A percentile compares a stretch with the other conserved stretches of the same genome.
phyloP scores from a whole-genome alignment of 2,113 vertebrate species.

The Notothenia rossii region DNA sequence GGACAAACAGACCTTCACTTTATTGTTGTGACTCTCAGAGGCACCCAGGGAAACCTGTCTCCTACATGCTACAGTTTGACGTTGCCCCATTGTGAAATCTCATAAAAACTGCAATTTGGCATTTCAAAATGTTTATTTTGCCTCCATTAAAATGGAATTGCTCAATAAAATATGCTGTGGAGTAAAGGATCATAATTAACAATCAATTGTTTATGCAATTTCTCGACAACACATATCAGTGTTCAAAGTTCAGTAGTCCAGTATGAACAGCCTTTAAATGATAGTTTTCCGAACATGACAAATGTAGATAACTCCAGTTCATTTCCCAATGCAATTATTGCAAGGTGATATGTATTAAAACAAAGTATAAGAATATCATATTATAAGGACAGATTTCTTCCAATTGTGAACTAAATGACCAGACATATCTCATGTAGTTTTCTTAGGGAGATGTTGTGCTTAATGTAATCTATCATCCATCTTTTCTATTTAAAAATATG shows the following conservation, averaged over 20 bases:
- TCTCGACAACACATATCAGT: not conserved
- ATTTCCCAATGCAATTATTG: not conserved
- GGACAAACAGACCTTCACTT: slow-evolving; percentile 1
- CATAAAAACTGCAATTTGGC: slow-evolving; percentile 67
- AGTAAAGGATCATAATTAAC: not conserved
- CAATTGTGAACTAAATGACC: not conserved
- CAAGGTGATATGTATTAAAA: not conserved
- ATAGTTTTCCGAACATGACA: not conserved
- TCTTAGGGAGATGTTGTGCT: not conserved
- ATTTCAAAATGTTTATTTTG: slow-evolving; percentile 26
- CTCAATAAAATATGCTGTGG: not conserved
- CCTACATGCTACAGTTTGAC: slow-evolving; percentile 55
- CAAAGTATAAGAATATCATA: not conserved
- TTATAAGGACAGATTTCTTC: not conserved
- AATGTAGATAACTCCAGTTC: not conserved
- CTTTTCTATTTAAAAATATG: too few species aligned
- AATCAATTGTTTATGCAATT: not conserved
- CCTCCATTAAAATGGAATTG: slow-evolving; percentile 19
- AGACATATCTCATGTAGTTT: not conserved
- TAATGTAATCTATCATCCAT: too few species aligned
- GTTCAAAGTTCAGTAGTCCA: not conserved
- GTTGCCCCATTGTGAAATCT: slow-evolving; percentile 78
- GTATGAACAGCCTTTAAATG: not conserved
- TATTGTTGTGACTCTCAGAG: slow-evolving; percentile 25
- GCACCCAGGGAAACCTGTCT: slow-evolving; percentile 5